phyloP scores from a whole-genome alignment of 2,797 vertebrate species.

The Dryobates pubescens region DNA sequence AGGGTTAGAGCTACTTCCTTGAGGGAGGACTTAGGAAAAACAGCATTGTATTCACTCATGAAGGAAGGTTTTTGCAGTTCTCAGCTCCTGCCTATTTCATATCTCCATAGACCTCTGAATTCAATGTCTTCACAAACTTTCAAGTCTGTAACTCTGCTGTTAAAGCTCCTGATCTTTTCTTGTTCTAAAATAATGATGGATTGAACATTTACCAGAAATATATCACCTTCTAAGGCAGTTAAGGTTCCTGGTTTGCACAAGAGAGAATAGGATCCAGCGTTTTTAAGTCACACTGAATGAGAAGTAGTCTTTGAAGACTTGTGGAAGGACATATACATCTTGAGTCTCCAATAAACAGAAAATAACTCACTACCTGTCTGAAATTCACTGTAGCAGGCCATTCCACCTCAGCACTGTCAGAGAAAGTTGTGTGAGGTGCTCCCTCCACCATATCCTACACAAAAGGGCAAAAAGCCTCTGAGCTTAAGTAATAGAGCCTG shows the following conservation, averaged over 20 bases:
- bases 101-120: neutral
- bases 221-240: neutral
- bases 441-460: neutral
- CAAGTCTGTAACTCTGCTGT: neutral
- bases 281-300: neutral
- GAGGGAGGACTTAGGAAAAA: neutral
- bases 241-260: neutral
- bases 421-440: neutral
- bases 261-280: neutral
- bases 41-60: neutral
- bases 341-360: neutral
- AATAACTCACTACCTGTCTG: neutral
- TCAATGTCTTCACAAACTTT: neutral
- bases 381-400: neutral
- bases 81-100: neutral
- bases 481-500: neutral
- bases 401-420: neutral
- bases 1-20: neutral
- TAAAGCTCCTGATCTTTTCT: neutral
- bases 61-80: neutral
- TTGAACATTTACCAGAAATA: neutral
- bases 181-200: neutral
- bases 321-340: neutral
- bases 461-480: neutral
- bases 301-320: neutral